These are phyloP conservation scores for Trisateles emortualis DNA, from an alignment of 2,888 invertebrate genomes.

Conservation along the genomic window DNA sequence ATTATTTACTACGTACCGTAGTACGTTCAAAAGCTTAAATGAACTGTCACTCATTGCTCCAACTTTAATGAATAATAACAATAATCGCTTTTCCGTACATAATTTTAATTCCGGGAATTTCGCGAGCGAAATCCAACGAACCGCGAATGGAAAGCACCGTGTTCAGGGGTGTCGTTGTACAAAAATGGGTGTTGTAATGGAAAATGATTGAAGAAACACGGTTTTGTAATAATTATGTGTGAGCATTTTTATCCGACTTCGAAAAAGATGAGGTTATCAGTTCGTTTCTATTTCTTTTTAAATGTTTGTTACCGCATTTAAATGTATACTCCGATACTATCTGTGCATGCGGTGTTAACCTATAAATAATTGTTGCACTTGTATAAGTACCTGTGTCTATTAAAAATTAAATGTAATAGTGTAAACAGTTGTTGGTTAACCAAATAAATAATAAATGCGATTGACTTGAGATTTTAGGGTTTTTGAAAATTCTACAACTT, in stretches of 20 bases:
- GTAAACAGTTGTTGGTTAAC: too few relatives aligned
- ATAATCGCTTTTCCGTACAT: conserved; percentile 47
- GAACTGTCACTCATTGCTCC: conserved; percentile 50
- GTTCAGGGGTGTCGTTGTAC: conserved; percentile 29
- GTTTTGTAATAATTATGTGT: neutral
- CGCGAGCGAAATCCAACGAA: conserved; percentile 39
- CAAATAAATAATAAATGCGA: too few relatives aligned
- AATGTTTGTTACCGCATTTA: too few relatives aligned
- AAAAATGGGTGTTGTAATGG: conserved; percentile 1
- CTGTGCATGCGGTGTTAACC: too few relatives aligned
- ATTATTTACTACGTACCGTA: conserved; percentile 26
- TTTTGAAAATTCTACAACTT: too few relatives aligned
- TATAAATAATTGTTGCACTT: too few relatives aligned
- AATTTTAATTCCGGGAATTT: conserved; percentile 47
- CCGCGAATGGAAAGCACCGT: conserved; percentile 14
- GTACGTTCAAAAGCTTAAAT: conserved; percentile 30
- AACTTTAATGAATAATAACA: conserved; percentile 50
- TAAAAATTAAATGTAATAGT: too few relatives aligned
- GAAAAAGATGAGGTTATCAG: too few relatives aligned
- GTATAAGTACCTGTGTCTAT: too few relatives aligned
- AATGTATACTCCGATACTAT: too few relatives aligned
- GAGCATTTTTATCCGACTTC: neutral
- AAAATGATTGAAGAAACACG: neutral
- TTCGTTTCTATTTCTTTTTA: too few relatives aligned
- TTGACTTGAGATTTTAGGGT: too few relatives aligned